Evolutionary conservation across 2,113 vertebrate species (phyloP).

Genomic region (Etheostoma cragini): DNA sequence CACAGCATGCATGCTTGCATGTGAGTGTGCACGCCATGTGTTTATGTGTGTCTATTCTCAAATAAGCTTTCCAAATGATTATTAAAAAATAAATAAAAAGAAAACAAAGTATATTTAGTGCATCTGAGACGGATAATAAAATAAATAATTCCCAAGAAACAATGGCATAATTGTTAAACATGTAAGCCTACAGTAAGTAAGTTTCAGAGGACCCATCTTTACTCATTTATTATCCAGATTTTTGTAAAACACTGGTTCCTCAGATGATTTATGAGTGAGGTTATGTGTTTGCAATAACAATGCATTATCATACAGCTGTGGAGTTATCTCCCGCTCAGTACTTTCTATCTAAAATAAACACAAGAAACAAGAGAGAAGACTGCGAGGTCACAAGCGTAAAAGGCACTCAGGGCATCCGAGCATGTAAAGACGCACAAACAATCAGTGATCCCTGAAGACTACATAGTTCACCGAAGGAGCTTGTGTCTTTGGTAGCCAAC

Average conservation of each 20-base stretch:
- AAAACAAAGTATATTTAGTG: neutral
- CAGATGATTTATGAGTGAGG: conserved; percentile 30
- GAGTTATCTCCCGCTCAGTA: neutral
- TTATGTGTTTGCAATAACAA: conserved; percentile 33
- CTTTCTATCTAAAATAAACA: conserved; percentile 54
- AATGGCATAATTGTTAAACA: neutral
- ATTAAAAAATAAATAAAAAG: neutral
- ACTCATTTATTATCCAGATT: neutral
- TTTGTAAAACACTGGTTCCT: neutral
- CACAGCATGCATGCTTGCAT: neutral
- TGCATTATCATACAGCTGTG: conserved; percentile 26
- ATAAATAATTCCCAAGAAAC: neutral
- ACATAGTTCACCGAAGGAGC: neutral
- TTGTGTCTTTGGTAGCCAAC: neutral
- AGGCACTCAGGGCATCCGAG: neutral
- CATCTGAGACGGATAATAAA: neutral
- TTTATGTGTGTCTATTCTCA: neutral
- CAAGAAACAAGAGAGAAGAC: conserved; percentile 3
- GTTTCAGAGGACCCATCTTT: neutral
- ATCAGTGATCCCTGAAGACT: neutral
- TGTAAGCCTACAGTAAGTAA: neutral
- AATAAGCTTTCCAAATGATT: neutral
- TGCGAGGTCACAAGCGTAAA: neutral
- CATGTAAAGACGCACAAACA: conserved; percentile 35
- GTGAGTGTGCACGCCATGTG: neutral